Percentiles rank a stretch among this genome's conserved stretches.
Evolutionary conservation across 1,140 invertebrate species (phyloP).

Genomic region (Bombus pyrosoma): DNA sequence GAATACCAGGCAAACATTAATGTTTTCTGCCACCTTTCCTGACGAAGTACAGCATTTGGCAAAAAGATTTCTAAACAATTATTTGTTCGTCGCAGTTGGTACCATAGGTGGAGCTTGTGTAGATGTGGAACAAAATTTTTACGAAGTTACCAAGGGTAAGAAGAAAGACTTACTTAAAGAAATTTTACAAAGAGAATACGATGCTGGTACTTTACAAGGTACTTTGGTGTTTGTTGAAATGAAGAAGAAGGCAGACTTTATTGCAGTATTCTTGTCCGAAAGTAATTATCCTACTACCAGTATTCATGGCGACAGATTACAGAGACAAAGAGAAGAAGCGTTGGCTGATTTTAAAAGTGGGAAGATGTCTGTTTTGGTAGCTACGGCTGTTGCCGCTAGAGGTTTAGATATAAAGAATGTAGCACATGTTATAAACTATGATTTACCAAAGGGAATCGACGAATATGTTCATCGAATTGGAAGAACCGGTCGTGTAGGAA

Average conservation of each 20-base stretch:
- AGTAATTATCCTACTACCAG: slow-evolving; percentile 90
- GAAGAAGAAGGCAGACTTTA: slow-evolving; percentile 94
- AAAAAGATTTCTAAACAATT: slow-evolving; percentile 89
- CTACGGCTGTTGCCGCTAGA: slow-evolving; percentile 96
- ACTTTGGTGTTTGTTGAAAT: slow-evolving; percentile 95
- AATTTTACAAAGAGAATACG: slow-evolving; percentile 84
- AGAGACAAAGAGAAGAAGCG: slow-evolving; percentile 94
- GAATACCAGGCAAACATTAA: slow-evolving; percentile 91
- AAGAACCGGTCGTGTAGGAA: slow-evolving; percentile 96
- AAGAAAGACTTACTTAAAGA: slow-evolving; percentile 90
- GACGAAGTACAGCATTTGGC: slow-evolving; percentile 91
- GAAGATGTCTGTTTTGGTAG: slow-evolving; percentile 90
- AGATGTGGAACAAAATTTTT: slow-evolving; percentile 94
- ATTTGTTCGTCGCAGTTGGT: slow-evolving; percentile 93
- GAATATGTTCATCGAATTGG: slow-evolving; percentile 98
- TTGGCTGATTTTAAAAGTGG: slow-evolving; percentile 91
- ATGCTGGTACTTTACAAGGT: slow-evolving; percentile 76
- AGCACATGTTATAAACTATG: slow-evolving; percentile 95
- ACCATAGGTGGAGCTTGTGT: slow-evolving; percentile 94
- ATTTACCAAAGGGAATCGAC: slow-evolving; percentile 93
- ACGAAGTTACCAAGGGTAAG: slow-evolving; percentile 86
- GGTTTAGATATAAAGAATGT: slow-evolving; percentile 94
- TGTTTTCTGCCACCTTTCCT: slow-evolving; percentile 97
- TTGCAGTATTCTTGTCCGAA: slow-evolving; percentile 90
- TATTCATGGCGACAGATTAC: slow-evolving; percentile 96